phyloP scores from a whole-genome alignment of 2,888 invertebrate genomes.

The Tyria jacobaeae region DNA sequence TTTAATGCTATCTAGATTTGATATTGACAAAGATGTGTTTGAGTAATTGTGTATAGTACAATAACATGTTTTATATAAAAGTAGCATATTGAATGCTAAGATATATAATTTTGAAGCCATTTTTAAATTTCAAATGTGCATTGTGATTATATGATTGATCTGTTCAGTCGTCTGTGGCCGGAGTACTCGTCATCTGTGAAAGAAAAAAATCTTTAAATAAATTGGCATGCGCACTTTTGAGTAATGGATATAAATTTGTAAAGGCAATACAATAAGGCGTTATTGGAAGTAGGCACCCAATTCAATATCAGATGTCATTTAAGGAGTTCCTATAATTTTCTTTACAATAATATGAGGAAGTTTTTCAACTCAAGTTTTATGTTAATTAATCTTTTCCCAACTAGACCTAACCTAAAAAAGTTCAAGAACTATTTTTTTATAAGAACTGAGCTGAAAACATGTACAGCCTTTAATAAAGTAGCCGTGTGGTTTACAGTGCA shows the following conservation, averaged over 20 bases:
- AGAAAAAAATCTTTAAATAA: constrained; percentile 34
- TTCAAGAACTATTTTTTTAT: too few species aligned
- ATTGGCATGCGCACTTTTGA: constrained; percentile 22
- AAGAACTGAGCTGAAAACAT: too few species aligned
- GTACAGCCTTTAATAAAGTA: too few species aligned
- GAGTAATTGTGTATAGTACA: constrained; percentile 21
- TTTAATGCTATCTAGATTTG: constrained; percentile 53
- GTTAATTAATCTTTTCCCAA: too few species aligned
- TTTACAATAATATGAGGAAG: too few species aligned
- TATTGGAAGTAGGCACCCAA: background rate
- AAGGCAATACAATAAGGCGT: background rate
- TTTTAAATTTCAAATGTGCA: constrained; percentile 35
- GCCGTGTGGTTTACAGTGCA: too few species aligned
- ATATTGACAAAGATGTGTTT: constrained; percentile 32
- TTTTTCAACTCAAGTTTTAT: too few species aligned
- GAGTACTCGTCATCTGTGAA: constrained; percentile 49
- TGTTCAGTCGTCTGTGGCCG: constrained; percentile 20
- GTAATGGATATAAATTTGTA: background rate
- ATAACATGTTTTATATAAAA: constrained; percentile 22
- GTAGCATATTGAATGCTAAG: constrained; percentile 22
- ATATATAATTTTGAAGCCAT: constrained; percentile 36
- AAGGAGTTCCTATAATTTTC: background rate
- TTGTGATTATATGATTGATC: constrained; percentile 21
- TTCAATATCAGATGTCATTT: background rate
- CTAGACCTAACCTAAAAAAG: too few species aligned